Conservation (phyloP, 2,113 vertebrate species). For the Enhydra lutris region DNA sequence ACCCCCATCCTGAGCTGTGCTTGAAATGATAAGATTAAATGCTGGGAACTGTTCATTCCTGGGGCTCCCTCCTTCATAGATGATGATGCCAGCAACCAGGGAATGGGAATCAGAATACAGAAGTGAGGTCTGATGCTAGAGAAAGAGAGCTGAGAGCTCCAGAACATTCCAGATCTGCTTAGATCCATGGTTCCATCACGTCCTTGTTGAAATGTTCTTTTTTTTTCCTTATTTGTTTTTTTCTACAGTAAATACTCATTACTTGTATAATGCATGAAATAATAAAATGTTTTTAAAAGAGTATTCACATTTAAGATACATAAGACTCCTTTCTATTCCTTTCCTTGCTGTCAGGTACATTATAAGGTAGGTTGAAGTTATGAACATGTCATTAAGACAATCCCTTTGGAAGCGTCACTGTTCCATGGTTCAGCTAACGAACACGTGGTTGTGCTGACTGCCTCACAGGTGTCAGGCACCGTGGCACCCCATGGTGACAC, state of each 20-base stretch:
- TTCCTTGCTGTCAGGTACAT: not conserved
- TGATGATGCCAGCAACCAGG: no score
- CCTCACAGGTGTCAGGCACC: rapidly evolving
- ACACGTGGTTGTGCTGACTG: no score
- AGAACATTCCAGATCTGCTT: not conserved
- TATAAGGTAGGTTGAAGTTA: not conserved
- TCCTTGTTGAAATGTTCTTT: not conserved
- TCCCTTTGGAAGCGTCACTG: not conserved
- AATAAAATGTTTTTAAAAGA: constrained; percentile 1
- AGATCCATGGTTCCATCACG: not conserved
- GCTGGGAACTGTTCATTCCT: not conserved
- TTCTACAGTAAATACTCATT: not conserved
- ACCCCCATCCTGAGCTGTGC: not conserved
- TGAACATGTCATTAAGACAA: not conserved
- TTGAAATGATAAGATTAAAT: not conserved
- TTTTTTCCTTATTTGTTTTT: not conserved
- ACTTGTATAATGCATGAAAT: not conserved
- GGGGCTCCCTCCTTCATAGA: not conserved
- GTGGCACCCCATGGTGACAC: not conserved
- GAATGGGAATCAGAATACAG: not conserved
- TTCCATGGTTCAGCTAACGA: not conserved
- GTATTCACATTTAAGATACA: not conserved
- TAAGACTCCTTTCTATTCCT: not conserved
- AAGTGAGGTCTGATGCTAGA: not conserved
- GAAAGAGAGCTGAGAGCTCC: not conserved